Percentiles rank a stretch among this genome's conserved stretches.
phyloP scores from a whole-genome alignment of 2,888 invertebrate species.

The Tupiocoris notatus region DNA sequence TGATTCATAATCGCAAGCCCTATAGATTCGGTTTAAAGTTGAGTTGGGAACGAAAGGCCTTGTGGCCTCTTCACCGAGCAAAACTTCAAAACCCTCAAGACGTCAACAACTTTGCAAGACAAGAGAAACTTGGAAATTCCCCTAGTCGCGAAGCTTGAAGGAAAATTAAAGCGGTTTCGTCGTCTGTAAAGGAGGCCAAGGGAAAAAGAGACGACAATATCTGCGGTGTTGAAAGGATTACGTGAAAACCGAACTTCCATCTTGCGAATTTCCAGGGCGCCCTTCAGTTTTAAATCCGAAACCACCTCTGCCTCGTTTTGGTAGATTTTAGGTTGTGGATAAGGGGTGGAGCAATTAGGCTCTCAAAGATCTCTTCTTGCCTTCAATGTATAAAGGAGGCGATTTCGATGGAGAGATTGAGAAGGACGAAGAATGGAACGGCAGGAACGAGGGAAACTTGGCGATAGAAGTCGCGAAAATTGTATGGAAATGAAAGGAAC shows the following conservation, averaged over 20 bases:
- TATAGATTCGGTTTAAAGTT: background rate
- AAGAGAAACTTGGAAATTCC: background rate
- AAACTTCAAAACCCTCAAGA: background rate
- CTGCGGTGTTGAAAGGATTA: background rate
- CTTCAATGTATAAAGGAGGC: background rate
- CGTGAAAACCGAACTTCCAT: background rate
- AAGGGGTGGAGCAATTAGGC: background rate
- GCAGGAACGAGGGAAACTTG: background rate
- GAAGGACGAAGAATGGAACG: background rate
- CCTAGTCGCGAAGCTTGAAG: background rate
- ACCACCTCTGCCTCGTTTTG: background rate
- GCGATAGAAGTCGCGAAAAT: background rate
- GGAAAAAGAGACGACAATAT: background rate
- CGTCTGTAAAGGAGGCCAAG: background rate
- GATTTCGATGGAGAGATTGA: background rate
- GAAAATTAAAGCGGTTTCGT: background rate
- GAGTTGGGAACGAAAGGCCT: no score
- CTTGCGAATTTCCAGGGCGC: background rate
- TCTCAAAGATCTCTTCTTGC: background rate
- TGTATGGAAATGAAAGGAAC: no score
- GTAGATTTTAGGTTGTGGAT: background rate
- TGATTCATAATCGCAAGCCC: background rate
- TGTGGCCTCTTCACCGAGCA: background rate
- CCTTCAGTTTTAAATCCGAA: no score
- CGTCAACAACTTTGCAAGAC: background rate